phyloP scores from a whole-genome alignment of 1,140 invertebrate genomes.

The Drosophila sproati region DNA sequence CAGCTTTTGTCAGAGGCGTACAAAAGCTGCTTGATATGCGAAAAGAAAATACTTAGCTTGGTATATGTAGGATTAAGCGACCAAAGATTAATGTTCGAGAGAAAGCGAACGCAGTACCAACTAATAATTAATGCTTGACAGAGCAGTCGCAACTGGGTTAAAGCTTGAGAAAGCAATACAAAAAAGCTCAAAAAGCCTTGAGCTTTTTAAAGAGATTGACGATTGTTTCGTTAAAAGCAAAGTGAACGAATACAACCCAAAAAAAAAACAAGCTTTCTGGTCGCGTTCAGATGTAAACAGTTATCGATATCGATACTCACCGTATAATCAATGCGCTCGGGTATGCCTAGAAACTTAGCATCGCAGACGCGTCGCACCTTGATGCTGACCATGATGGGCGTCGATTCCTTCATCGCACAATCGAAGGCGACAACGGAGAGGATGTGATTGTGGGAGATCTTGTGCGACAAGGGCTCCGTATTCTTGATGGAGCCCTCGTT shows the following conservation, averaged over 20 bases:
- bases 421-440: conserved; percentile 98
- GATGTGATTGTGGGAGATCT: conserved; percentile 97
- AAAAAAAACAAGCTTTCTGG: not conserved
- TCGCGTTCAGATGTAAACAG: not conserved
- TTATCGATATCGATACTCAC: conserved; percentile 86
- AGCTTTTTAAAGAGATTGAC: no score
- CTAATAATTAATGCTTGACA: no score
- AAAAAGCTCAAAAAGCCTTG: no score
- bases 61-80: no score
- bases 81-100: no score
- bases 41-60: no score
- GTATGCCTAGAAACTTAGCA: conserved; percentile 87
- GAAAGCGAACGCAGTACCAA: no score
- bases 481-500: conserved; percentile 95
- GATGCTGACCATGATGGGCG: conserved; percentile 97
- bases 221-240: not conserved
- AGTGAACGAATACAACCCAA: not conserved
- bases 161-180: no score
- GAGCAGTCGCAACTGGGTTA: no score
- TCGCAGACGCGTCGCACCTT: conserved; percentile 88
- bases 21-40: no score
- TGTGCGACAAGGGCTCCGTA: conserved; percentile 95
- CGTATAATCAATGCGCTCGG: conserved; percentile 95
- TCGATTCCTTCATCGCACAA: conserved; percentile 95
- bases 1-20: no score